Evolutionary conservation across 2,113 vertebrate species (phyloP), one percentile per base, ranked within the genome.

Genomic region (Archocentrus centrarchus): DNA sequence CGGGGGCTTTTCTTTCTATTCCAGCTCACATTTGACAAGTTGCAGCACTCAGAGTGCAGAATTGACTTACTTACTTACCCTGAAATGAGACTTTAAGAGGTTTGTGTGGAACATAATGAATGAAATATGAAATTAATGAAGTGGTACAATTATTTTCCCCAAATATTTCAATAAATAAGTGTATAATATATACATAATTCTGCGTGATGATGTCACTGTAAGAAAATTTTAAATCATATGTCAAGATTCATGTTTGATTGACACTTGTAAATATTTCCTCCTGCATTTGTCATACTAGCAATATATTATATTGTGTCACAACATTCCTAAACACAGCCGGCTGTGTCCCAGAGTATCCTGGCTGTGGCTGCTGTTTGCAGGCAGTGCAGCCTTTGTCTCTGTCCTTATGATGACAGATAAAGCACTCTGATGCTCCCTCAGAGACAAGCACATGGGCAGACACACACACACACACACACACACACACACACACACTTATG

Each of bases 401-500:
- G 80, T 87, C 87, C 78, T 88, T 81, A 77, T 85, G 89, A 91
- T 88, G 92, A 88, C 83, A 88, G 81, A 91, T 91, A 88, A 89
- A 80, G 55, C 81, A 39, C 82, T 82, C 39, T 80, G 79, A 88
- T 24, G 79, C 86, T 82, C 70, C 61, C 80, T 78, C 39, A 60
- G 62, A 85, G 80, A 77, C 59, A 85, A 14, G 5, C 76, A 75
- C 50, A 53, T 22, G 5, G 20, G 1, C 77, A 30, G 14, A 55
- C 78, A 76, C n/a, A 44, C 70, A 58, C 24, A 22, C 14, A 55
- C 44, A 55, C 78, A 76, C n/a, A 44, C 70, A 58, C 24, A 22
- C 14, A 55, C 44, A 76, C n/a, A 44, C 70, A 58, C 24, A 22
- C 14, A 55, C 44, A 63, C 35, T 64, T 50, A 53, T 3, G 24